Base-by-base conservation (phyloP, 2,113 vertebrate genomes). In the Mesitornis unicolor region DNA sequence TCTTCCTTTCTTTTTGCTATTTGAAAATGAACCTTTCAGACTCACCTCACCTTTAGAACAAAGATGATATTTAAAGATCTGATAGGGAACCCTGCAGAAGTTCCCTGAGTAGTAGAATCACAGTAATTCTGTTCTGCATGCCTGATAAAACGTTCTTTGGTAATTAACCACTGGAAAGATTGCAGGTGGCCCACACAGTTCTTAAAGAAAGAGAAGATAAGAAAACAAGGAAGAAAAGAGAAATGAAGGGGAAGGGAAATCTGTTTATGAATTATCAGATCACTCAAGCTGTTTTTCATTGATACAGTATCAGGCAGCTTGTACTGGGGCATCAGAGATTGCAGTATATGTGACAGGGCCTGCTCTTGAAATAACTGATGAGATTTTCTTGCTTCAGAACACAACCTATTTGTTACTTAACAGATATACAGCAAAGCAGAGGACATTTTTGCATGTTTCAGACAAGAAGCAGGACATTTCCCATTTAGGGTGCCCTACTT, bases 381-480 rank as follows among this genome's bases (percentile, higher is more conserved):
- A 63, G 75, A 87, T 96, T 94, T 93, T 38, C 63, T 92, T 94
- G 54, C 88, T 92, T 94, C 82, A 81, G 56, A 93, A 86, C 56
- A 70, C 47, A 86, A 43, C 14, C 10, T 9, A 42, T 93, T 80
- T 93, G 50, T 74, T 90, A 71, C 22, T 63, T 86, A 64, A 78
- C 8, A 81, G 31, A 88, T 29, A 64, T 7, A 83, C 5, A 76
- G 31, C 11, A 84, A 95, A 68, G n/a, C 38, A 48, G 48, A 82
- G 42, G 53, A 73, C 50, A 45, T 85, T 87, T 96, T 82, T 0
- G 0, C 31, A 48, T 79, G 40, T 85, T 90, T 84, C 56, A 13
- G 24, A 64, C 8, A 9, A 70, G 60, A 70, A 82, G 13, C 42
- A 80, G 65, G 16, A 82, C 76, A 12, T 78, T 95, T 94, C 28